phyloP scores from a whole-genome alignment of 2,113 vertebrate species.

The Acanthochromis polyacanthus region DNA sequence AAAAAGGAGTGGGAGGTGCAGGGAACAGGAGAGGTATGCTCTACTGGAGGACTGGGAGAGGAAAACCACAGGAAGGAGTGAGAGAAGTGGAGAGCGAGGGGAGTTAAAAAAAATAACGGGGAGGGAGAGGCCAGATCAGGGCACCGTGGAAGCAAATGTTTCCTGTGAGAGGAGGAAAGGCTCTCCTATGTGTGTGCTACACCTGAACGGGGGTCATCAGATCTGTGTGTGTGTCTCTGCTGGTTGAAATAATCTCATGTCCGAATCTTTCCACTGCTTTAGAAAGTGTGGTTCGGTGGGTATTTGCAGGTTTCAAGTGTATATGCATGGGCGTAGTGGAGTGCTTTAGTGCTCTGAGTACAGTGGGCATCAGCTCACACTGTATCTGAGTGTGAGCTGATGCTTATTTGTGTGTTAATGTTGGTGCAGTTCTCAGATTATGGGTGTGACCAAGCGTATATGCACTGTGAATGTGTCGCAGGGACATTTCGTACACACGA shows the following conservation, averaged over 20 bases:
- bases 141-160: conserved; percentile 70
- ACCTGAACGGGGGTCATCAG: conserved; percentile 3
- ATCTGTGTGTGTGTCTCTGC: background rate
- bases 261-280: background rate
- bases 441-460: background rate
- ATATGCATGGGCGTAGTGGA: background rate
- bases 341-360: background rate
- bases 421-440: background rate
- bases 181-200: conserved; percentile 27
- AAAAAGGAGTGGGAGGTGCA: conserved; percentile 59
- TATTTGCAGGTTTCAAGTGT: background rate
- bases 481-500: background rate
- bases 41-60: conserved; percentile 75
- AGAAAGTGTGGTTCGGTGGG: background rate
- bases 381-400: background rate
- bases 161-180: conserved; percentile 71
- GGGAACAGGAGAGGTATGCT: conserved; percentile 74
- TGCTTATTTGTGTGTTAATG: background rate
- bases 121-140: conserved; percentile 72
- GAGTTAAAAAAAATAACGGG: conserved; percentile 34
- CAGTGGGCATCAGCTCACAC: background rate
- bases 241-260: background rate
- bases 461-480: background rate
- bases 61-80: conserved; percentile 73
- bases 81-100: conserved; percentile 31